Base-by-base conservation (phyloP, 2,888 invertebrate species). In the Byasa hedistus region DNA sequence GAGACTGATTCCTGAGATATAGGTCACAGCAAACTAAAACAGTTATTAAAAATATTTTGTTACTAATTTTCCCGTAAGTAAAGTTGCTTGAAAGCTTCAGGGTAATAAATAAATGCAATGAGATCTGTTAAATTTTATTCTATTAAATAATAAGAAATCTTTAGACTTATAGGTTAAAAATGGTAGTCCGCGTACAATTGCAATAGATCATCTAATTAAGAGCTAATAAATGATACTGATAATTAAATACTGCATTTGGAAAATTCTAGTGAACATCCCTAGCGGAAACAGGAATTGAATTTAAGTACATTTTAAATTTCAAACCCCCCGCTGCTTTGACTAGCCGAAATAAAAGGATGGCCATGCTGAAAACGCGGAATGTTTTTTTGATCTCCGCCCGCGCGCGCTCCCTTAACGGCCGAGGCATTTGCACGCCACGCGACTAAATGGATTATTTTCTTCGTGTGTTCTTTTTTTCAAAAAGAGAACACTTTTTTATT, bases 391-490 rank as follows among this genome's bases (percentile, higher is more conserved):
- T 90, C 91, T 87, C 87, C 80, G 78, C 83, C 83, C 76, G 80
- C 75, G 78, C 83, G 83, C 84, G 84, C 86, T 85, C 89, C 89
- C 87, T 85, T 86, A 87, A 80, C 85, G 83, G 85, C 79, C 73
- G 80, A 84, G 79, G 85, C 82, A 86, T 87, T 88, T 86, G 81
- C 79, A 80, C 84, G 84, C 83, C 87, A 84, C 82, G 87, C 85
- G 87, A 89, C 88, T 91, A 90, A 90, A 89, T 91, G 91, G 91
- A 92, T 91, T 92, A 91, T 91, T 89, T 89, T 89, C 89, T 87
- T 88, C 82, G 80, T 81, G 82, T 85, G 85, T 86, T 87, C 82
- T 82, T 85, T 87, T 39, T 39, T 89, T 87, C 85, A 76, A 79
- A 83, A 84, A 84, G 84, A 83, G 79, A 84, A 83, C 84, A 68